phyloP scores from a whole-genome alignment of 2,888 invertebrate genomes.

The Plebejus anna region DNA sequence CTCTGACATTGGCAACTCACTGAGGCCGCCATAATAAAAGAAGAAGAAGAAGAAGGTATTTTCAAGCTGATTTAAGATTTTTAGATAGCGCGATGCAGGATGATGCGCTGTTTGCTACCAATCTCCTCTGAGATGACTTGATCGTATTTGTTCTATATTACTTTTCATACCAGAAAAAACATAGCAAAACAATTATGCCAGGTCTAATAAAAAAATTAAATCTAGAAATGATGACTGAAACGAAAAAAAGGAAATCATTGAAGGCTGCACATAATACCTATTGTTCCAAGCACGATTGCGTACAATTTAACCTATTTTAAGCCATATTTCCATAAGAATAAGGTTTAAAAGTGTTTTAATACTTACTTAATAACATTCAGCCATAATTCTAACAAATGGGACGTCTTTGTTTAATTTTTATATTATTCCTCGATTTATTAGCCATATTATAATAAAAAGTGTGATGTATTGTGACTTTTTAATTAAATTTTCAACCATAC shows the following conservation, averaged over 20 bases:
- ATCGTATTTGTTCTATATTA: no score
- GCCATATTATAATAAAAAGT: neutral
- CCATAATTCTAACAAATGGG: neutral
- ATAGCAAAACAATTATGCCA: no score
- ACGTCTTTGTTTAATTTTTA: slow-evolving; percentile 8
- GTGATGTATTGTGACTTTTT: neutral
- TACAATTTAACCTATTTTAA: neutral
- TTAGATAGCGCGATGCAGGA: no score
- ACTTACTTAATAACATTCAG: neutral
- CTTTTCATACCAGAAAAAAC: no score
- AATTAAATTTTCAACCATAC: neutral
- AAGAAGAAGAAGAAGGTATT: no score
- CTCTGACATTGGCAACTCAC: no score
- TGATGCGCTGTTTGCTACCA: no score
- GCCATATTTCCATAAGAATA: neutral
- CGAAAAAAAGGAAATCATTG: neutral
- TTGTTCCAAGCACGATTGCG: neutral
- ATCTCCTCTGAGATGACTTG: no score
- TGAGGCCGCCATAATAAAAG: no score
- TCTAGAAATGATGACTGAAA: neutral
- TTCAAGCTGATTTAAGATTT: no score
- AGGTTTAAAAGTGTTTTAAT: neutral
- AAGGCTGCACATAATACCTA: neutral
- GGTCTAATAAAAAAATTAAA: neutral
- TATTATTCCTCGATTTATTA: slow-evolving; percentile 9